Base-by-base conservation (phyloP, 2,113 vertebrate genomes). In the Strix aluco region DNA sequence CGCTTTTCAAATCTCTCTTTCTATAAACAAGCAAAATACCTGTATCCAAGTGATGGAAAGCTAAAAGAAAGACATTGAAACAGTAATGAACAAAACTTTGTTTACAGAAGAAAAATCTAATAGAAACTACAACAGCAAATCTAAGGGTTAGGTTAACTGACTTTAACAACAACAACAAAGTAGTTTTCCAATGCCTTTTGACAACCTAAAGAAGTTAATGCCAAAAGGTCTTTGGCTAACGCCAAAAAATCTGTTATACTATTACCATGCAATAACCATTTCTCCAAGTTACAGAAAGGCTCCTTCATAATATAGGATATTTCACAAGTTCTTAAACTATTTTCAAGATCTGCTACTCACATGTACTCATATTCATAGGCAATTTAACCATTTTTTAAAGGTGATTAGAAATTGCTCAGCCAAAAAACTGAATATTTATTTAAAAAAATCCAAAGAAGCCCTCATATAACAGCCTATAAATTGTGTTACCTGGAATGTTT, bases 31-130 rank as follows among this genome's bases (percentile, higher is more conserved):
- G 42, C 42, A 79, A 85, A 96, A 92, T 99, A 99, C 99, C 99
- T 99, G 98, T 98, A 98, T 98, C 98, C 98, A 93, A 98, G 86
- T 67, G 97, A 98, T 62, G 99, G 98, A 97, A 99, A 99, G 98
- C 99, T 99, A 96, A 92, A 98, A 97, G 83, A 80, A 97, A 98
- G 93, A 98, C 84, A 96, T 87, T 92, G 70, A 96, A 93, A 98
- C 63, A 86, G 89, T 25, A 96, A 90, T 79, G 52, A 96, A 96
- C 16, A 91, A 80, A 32, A n/a, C 34, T 85, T n/a, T 72, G 47
- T 10, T 96, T 65, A 78, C 42, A 87, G 15, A 88, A 30, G 55
- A 87, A 77, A 82, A 91, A 62, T n/a, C 17, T 30, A 52, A 67
- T 6, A 71, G 27, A 81, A 84, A 90, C 11, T 55, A 63, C 16